phyloP scores from a whole-genome alignment of 2,888 invertebrate genomes.

The Drosophila helvetica region DNA sequence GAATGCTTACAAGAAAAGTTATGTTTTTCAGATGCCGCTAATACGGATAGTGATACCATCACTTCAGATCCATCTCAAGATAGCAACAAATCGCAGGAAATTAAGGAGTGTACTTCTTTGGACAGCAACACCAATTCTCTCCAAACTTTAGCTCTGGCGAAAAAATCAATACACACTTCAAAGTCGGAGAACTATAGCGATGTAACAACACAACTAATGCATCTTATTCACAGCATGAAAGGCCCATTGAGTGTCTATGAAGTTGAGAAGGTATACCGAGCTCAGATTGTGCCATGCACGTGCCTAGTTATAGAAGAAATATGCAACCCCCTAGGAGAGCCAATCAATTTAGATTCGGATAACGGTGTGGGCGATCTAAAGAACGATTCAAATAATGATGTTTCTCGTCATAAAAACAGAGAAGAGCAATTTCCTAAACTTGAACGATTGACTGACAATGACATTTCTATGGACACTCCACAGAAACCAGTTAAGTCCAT shows the following conservation, averaged over 20 bases:
- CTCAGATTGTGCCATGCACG: conserved; percentile 72
- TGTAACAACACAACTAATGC: conserved; percentile 62
- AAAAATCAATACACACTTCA: conserved; percentile 11
- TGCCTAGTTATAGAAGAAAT: conserved; percentile 65
- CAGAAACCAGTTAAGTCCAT: conserved; percentile 82
- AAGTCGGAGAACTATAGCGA: conserved; percentile 30
- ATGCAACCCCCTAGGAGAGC: conserved; percentile 10
- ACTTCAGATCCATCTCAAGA: conserved; percentile 81
- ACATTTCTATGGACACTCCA: conserved; percentile 5
- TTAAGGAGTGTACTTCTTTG: conserved; percentile 51
- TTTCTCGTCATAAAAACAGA: conserved; percentile 7
- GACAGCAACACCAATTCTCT: conserved; percentile 71
- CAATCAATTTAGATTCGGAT: conserved; percentile 1
- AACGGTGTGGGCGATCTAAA: conserved; percentile 2
- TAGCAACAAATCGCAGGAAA: conserved; percentile 51
- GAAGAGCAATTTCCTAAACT: conserved; percentile 1
- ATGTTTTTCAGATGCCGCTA: conserved; percentile 60
- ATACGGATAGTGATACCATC: conserved; percentile 76
- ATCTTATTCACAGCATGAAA: conserved; percentile 52
- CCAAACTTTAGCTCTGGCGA: conserved; percentile 26
- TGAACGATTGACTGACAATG: conserved; percentile 16
- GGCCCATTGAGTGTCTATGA: conserved; percentile 51
- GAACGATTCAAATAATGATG: conserved; percentile 11
- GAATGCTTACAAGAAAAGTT: neutral
- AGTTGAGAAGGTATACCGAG: conserved; percentile 51